Percentiles rank a stretch among this genome's conserved stretches.
Conservation (phyloP, 2,888 invertebrate species). For the Cheiracanthium punctorium region DNA sequence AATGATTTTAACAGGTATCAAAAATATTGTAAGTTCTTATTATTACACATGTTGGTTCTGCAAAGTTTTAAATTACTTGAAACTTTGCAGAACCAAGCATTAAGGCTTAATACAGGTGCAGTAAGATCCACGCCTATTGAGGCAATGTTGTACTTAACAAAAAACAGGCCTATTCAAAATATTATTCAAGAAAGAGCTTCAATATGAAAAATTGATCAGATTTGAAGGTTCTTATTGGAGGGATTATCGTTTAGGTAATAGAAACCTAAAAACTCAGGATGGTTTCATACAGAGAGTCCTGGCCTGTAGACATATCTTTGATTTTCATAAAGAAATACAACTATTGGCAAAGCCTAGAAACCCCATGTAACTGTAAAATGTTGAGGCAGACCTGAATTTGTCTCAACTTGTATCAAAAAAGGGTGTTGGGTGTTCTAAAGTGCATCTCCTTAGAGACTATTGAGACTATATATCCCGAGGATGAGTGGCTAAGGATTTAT, state of each 20-base stretch:
- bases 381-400: not conserved
- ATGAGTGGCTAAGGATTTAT: not conserved
- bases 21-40: too few species aligned
- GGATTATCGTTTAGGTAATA: not conserved
- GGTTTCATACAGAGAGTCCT: not conserved
- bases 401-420: not conserved
- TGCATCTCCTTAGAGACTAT: not conserved
- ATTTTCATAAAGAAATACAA: not conserved
- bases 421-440: not conserved
- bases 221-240: not conserved
- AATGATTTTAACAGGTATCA: too few species aligned
- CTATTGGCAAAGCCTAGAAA: not conserved
- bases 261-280: not conserved
- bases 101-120: not conserved
- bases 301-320: not conserved
- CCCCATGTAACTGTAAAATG: not conserved
- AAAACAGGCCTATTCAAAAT: not conserved
- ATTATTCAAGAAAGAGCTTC: not conserved
- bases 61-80: not conserved
- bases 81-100: not conserved
- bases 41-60: too few species aligned
- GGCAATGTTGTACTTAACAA: not conserved
- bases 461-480: not conserved
- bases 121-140: not conserved
- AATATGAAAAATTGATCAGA: not conserved